These are phyloP conservation scores for Halichondria panicea DNA, from an alignment of 37 sponge, comb jelly and placozoan genomes.

Conservation along the genomic window DNA sequence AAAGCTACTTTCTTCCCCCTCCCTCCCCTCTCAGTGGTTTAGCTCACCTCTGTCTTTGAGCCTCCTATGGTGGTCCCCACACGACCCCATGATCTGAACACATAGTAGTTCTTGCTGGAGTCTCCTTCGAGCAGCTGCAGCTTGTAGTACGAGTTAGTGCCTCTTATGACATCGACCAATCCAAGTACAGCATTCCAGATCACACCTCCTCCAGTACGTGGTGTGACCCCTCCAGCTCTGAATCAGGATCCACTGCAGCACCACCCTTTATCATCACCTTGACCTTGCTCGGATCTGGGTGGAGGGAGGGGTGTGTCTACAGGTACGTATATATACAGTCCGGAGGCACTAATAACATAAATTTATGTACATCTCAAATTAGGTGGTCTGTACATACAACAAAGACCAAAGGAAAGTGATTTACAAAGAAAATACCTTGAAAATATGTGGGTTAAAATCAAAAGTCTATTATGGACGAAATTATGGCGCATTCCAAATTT, in stretches of 20 bases:
- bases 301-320: too few relatives aligned
- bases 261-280: slow-evolving; percentile 88
- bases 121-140: slow-evolving; percentile 91
- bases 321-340: too few relatives aligned
- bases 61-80: slow-evolving; percentile 97
- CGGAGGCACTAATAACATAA: too few relatives aligned
- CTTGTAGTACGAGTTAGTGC: slow-evolving; percentile 98
- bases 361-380: too few relatives aligned
- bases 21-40: too few relatives aligned
- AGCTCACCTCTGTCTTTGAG: slow-evolving; percentile 79
- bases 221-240: slow-evolving; percentile 73
- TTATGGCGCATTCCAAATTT: too few relatives aligned
- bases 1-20: too few relatives aligned
- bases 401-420: too few relatives aligned
- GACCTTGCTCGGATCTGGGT: slow-evolving; percentile 49
- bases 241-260: slow-evolving; percentile 91
- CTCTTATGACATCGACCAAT: slow-evolving; percentile 87
- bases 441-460: too few relatives aligned
- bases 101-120: slow-evolving; percentile 35
- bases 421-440: too few relatives aligned
- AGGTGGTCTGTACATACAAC: too few relatives aligned
- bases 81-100: slow-evolving; percentile 97
- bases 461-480: too few relatives aligned
- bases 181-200: slow-evolving; percentile 95
- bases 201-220: slow-evolving; percentile 76